phyloP scores from a whole-genome alignment of 1,140 invertebrate species.

The Periplaneta americana region DNA sequence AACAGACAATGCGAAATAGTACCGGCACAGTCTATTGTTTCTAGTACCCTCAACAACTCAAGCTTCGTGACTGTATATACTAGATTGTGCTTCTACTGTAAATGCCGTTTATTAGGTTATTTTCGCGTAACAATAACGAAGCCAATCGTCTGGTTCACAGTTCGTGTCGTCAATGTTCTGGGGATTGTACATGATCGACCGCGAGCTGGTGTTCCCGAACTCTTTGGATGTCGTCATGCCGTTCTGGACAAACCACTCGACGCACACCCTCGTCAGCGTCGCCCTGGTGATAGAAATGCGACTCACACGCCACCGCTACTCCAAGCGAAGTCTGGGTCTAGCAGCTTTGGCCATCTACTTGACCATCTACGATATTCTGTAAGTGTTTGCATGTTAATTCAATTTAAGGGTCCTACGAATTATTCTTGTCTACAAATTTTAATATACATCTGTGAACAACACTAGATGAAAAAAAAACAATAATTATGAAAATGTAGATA shows the following conservation, averaged over 20 bases:
- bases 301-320: slow-evolving; percentile 22
- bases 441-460: no score
- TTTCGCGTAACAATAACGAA: background rate
- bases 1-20: background rate
- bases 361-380: background rate
- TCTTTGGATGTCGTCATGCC: slow-evolving; percentile 54
- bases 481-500: no score
- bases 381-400: no score
- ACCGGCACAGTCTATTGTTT: background rate
- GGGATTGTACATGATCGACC: slow-evolving; percentile 56
- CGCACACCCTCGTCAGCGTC: slow-evolving; percentile 48
- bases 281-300: slow-evolving; percentile 41
- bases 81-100: background rate
- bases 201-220: slow-evolving; percentile 60
- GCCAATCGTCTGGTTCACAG: slow-evolving; percentile 41
- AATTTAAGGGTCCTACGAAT: no score
- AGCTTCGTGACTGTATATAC: background rate
- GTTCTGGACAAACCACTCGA: slow-evolving; percentile 62
- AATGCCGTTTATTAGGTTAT: no score
- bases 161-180: slow-evolving; percentile 62
- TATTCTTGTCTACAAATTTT: no score
- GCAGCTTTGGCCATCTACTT: background rate
- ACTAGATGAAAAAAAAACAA: no score
- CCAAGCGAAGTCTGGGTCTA: background rate
- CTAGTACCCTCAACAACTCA: background rate